Conservation (phyloP, 2,888 invertebrate genomes). For the Mesorhabditis spiculigera region DNA sequence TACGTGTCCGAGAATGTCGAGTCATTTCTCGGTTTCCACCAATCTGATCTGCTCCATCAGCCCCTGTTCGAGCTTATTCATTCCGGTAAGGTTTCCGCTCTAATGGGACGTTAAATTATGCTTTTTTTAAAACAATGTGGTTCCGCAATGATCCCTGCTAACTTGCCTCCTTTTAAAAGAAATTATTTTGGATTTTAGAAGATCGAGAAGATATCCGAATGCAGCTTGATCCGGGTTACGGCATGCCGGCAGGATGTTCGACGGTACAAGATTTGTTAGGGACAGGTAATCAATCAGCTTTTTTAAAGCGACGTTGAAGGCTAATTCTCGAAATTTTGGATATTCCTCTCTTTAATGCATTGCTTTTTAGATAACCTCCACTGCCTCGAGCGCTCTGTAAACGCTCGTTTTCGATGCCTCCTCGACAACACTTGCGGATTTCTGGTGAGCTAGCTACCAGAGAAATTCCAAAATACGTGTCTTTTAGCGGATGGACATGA, state of each 20-base stretch:
- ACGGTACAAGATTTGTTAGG: constrained; percentile 82
- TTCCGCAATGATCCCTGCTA: background rate
- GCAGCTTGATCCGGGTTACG: constrained; percentile 36
- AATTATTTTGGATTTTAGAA: constrained; percentile 67
- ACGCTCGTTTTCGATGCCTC: constrained; percentile 95
- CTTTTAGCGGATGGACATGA: constrained; percentile 87
- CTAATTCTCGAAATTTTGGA: too few species aligned
- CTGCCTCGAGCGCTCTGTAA: constrained; percentile 84
- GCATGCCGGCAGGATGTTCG: constrained; percentile 64
- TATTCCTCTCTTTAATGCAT: too few species aligned
- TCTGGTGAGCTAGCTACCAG: constrained; percentile 68
- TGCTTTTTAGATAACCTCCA: constrained; percentile 31
- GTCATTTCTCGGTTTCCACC: constrained; percentile 98
- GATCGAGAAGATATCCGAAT: constrained; percentile 79
- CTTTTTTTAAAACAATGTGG: background rate
- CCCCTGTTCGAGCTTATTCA: constrained; percentile 97
- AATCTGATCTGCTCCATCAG: constrained; percentile 99
- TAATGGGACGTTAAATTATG: background rate
- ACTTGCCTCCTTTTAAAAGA: too few species aligned
- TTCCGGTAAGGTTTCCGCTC: constrained; percentile 66
- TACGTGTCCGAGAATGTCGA: constrained; percentile 99
- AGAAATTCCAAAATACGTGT: background rate
- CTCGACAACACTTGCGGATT: constrained; percentile 99
- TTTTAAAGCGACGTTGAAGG: background rate
- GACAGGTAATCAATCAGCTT: constrained; percentile 63